Percentiles rank a stretch among this genome's conserved stretches.
These are phyloP conservation scores for Aldabrachelys gigantea DNA, from an alignment of 2,113 vertebrate species.

Conservation along the genomic window DNA sequence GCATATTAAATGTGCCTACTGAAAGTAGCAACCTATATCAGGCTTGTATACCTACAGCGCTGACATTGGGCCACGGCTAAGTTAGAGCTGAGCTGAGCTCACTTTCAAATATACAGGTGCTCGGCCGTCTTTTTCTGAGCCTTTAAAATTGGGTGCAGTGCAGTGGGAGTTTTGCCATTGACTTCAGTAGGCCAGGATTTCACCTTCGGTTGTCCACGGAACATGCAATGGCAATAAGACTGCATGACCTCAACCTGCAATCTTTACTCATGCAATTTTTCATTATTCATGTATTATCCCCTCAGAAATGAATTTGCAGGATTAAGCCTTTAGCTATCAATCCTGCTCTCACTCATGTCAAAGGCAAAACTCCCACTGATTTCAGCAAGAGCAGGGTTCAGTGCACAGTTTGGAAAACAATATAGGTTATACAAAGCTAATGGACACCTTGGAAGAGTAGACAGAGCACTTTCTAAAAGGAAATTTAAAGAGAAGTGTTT, in stretches of 20 bases:
- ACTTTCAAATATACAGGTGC: background rate
- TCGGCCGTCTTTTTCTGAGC: background rate
- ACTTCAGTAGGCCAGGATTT: background rate
- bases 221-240: background rate
- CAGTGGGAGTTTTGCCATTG: background rate
- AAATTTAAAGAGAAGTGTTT: background rate
- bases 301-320: background rate
- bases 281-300: background rate
- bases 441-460: background rate
- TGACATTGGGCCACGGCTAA: background rate
- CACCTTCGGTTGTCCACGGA: background rate
- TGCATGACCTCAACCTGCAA: rapidly evolving
- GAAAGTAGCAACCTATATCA: rapidly evolving
- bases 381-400: background rate
- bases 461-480: background rate
- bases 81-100: background rate
- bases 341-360: background rate
- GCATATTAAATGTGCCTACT: background rate
- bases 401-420: background rate
- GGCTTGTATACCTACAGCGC: background rate
- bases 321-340: background rate
- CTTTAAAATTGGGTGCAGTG: background rate
- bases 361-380: background rate
- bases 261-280: background rate
- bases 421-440: background rate